Base-by-base conservation (phyloP, 2,888 invertebrate genomes). In the Fissipunctia ypsillon region DNA sequence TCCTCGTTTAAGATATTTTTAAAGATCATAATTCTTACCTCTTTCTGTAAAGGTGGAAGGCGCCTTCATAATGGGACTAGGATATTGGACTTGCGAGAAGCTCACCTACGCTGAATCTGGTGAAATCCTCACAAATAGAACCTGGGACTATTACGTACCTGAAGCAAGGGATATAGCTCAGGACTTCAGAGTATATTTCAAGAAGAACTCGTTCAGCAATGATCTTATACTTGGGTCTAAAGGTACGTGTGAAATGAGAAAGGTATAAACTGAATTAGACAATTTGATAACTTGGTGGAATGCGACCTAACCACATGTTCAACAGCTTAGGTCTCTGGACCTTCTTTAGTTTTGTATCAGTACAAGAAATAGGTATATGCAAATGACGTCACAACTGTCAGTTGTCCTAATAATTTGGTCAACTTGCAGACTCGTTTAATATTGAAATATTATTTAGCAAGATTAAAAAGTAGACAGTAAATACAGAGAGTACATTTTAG, bases 81-180 rank as follows among this genome's bases (percentile, higher is more conserved):
- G 98, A 2, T 97, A 97, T 85, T 98, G 97, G 97, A 97, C 97
- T 0, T 95, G 95, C 0, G 98, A 98, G 88, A 96, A 97, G 72
- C 90, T 98, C 63, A 94, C 97, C 0, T 97, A 97, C 68, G 97
- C 97, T 81, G 93, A 95, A 6, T 97, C 97, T 0, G 98, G 98
- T 0, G 96, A 96, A 82, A 90, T 98, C 2, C 93, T 97, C 12
- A 98, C 98, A 0, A 96, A 97, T 85, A 96, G 98, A 74, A 98
- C 98, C 14, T 98, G 98, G 98, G 97, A 97, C 77, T 98, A 98
- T 87, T 97, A 97, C 88, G 96, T 97, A 0, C 98, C 98, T 0
- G 97, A 97, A 38, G 97, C 97, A 0, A 97, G 97, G 87, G 98
- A 98, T 85, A 98, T 98, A 86, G 98, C 98, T 0, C 95, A 97